A percentile compares a stretch with the other conserved stretches of the same genome.
Conservation (phyloP, 2,797 vertebrate genomes). For the Sebastes miniatus region DNA sequence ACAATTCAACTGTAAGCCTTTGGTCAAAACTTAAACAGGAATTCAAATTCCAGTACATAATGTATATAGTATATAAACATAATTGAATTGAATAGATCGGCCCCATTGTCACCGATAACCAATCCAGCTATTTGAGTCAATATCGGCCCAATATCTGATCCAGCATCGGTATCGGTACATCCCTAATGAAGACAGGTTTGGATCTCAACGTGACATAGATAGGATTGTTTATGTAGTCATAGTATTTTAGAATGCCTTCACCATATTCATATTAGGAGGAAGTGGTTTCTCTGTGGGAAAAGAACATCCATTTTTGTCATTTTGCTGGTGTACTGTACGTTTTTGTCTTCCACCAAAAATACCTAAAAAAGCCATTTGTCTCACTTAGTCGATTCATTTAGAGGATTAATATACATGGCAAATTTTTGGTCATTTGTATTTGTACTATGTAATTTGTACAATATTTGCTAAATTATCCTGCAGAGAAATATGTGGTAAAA, state of each 20-base stretch:
- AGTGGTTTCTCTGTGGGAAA: not conserved
- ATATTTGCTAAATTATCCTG: not conserved
- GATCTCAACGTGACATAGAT: not conserved
- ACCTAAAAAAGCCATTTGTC: not conserved
- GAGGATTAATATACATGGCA: not conserved
- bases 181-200: not conserved
- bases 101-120: too few species aligned
- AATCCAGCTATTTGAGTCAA: too few species aligned
- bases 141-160: too few species aligned
- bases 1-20: too few species aligned
- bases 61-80: too few species aligned
- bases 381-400: not conserved
- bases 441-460: not conserved
- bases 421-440: not conserved
- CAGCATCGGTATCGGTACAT: too few species aligned
- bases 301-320: not conserved
- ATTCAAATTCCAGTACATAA: too few species aligned
- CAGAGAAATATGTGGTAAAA: not conserved
- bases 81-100: too few species aligned
- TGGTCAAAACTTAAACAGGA: too few species aligned
- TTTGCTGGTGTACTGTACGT: not conserved
- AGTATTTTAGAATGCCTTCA: not conserved
- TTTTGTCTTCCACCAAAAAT: not conserved
- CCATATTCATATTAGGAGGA: not conserved
- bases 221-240: not conserved